phyloP scores from a whole-genome alignment of 2,113 vertebrate genomes.

The Aramus guarauna region DNA sequence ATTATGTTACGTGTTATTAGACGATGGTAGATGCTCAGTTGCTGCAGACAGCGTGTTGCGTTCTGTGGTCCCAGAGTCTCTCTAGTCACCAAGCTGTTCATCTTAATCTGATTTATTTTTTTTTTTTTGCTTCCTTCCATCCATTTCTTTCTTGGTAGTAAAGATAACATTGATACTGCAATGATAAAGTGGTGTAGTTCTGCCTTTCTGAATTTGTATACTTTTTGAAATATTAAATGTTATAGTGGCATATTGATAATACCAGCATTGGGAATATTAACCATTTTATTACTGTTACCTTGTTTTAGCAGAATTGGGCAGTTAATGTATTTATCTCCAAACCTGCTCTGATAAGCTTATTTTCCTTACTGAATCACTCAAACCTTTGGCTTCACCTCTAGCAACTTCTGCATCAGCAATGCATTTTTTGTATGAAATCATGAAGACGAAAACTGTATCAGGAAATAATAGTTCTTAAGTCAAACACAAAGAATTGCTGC shows the following conservation, averaged over 20 bases:
- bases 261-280: not conserved
- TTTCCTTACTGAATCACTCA: not conserved
- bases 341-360: not conserved
- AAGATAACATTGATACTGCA: not conserved
- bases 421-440: not conserved
- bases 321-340: not conserved
- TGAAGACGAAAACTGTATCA: not conserved
- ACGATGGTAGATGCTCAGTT: not conserved
- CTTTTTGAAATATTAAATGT: not conserved
- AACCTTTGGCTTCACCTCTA: not conserved
- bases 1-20: not conserved
- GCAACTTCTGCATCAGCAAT: not conserved
- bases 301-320: not conserved
- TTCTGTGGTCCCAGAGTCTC: not conserved
- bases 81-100: not conserved
- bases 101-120: not conserved
- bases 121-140: not conserved
- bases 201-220: not conserved
- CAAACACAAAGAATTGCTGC: not conserved
- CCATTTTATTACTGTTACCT: not conserved
- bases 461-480: not conserved
- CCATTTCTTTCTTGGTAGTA: not conserved
- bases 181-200: not conserved
- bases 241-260: not conserved
- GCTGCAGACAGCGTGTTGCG: not conserved